Evolutionary conservation across 1,140 invertebrate genomes (phyloP), one percentile per base, ranked within the genome.

Genomic region (Caenorhabditis briggsae): DNA sequence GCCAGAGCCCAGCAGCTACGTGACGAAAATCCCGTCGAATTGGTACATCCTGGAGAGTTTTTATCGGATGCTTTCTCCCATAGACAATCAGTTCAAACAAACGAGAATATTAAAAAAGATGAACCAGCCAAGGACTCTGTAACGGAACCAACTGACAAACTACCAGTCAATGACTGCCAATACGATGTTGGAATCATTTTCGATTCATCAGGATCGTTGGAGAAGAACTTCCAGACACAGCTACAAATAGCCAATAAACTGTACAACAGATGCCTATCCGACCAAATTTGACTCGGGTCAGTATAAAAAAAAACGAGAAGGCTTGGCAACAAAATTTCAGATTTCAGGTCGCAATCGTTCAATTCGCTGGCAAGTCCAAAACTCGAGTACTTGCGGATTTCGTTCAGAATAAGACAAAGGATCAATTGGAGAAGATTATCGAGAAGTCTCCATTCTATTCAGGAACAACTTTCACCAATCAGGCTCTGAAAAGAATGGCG

Each of bases 161-260:
- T 74, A 0, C 48, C 64, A 55, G 84, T 53, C 16, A 65, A 74
- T 2, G 84, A 85, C 14, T 65, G 84, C 18, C 20, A 7, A 18
- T 55, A 55, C n/a, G 84, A 85, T 50, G 16, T 74, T 78, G 61
- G 61, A 58, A 74, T 85, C 16, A 65, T 85, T 43, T 85, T 85
- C 41, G 84, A 85, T 53, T 58, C 84, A 9, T 85, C 84, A 16
- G 84, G 84, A 23, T 85, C 84, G 6, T 7, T 61, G 25, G 50
- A 74, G 43, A 55, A 61, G 11, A 85, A 85, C n/a, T 85, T 85
- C 53, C 41, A 70, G n/a, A 55, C 33, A 20, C 84, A 85, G 65
- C 25, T 85, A 9, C 0, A 33, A 8, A 43, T 85, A 2, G 84
- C 84, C 0, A 74, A 8, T 23, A n/a, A 53, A 5, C 14, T 85